Base-by-base conservation (phyloP, 2,797 vertebrate species). In the Emydoidea blandingii region DNA sequence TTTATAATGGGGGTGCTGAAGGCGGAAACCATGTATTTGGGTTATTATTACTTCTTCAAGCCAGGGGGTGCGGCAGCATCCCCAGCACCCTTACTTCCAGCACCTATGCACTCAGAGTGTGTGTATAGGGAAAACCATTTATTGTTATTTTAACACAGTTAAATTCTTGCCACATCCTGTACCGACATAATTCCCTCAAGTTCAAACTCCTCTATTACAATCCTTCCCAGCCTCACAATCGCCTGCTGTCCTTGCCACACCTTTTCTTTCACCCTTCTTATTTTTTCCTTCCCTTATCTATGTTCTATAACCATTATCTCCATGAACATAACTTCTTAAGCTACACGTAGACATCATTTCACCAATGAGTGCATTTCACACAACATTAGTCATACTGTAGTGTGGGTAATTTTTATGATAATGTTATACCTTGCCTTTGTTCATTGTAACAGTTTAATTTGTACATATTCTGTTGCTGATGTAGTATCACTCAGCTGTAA, bases 291-390 rank as follows among this genome's bases (percentile, higher is more conserved):
- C 92, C 93, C 91, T 97, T 94, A 93, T 96, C 96, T 96, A 85
- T 41, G 31, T 5, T 95, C 95, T 57, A 86, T 92, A 96, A 78
- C 95, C 96, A 95, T 96, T 97, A 97, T 90, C 92, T 95, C 88
- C 95, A 96, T 93, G 95, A 96, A 92, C 95, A 95, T 94, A 97
- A 96, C 95, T 95, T 95, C 95, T 90, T 96, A 96, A 96, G 95
- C 95, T 92, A 96, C 93, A 97, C 95, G 93, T 97, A 93, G 95
- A 91, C 96, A 96, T 95, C 95, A 95, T 95, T 86, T 93, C 0
- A 37, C 96, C 96, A 87, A 79, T 95, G 95, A 97, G 96, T 94
- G 97, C 96, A 96, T 97, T 97, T 97, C 97, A 97, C 96, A 97
- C 95, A 96, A 96, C 96, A 96, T 97, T 97, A 97, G 95, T 97